phyloP scores from a whole-genome alignment of 2,888 invertebrate species.

The Hirtodrosophila histrioides region DNA sequence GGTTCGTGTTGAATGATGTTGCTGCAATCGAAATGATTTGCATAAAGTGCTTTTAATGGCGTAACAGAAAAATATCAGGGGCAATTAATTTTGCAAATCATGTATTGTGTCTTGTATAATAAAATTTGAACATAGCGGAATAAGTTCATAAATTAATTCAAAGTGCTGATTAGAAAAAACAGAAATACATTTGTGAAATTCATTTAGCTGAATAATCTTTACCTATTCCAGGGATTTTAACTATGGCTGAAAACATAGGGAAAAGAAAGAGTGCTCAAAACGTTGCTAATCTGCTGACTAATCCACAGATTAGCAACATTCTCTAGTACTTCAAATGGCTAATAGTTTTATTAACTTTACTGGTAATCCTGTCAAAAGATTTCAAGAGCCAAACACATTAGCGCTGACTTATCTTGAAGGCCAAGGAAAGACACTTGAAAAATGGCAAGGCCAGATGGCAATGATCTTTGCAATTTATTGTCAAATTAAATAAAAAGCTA shows the following conservation, averaged over 20 bases:
- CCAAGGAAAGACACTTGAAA: constrained; percentile 12
- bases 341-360: not conserved
- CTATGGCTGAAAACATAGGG: not conserved
- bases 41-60: constrained; percentile 19
- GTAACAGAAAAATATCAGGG: constrained; percentile 11
- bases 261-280: not conserved
- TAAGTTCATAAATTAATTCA: constrained; percentile 28
- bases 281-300: constrained; percentile 7
- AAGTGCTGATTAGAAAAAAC: constrained; percentile 23
- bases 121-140: constrained; percentile 10
- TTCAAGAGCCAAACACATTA: not conserved
- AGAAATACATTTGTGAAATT: constrained; percentile 33
- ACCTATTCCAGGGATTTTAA: constrained; percentile 20
- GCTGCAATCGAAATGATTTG: constrained; percentile 47
- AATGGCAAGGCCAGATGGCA: constrained; percentile 27
- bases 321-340: not conserved
- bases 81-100: constrained; percentile 26
- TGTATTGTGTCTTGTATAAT: constrained; percentile 19
- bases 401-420: constrained; percentile 16
- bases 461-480: constrained; percentile 22
- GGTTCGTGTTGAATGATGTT: constrained; percentile 5
- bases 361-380: constrained; percentile 9
- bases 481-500: constrained; percentile 14
- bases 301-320: constrained; percentile 1
- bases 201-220: constrained; percentile 45